Evolutionary conservation across 2,113 vertebrate species (phyloP).

Genomic region (Channa argus): DNA sequence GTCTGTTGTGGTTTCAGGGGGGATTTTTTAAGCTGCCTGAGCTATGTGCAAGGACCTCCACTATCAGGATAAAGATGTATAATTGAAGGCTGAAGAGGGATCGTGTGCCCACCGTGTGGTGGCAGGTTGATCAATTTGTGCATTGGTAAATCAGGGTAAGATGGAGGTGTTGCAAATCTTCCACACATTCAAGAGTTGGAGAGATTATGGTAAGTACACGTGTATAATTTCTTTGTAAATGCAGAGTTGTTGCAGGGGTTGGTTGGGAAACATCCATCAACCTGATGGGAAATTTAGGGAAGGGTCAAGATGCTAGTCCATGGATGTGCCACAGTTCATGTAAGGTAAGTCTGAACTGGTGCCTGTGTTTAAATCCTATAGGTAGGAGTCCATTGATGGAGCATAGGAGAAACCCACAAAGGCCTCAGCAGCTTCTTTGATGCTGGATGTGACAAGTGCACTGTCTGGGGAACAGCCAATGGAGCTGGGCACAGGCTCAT

Average conservation of each 20-base stretch:
- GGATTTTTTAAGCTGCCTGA: slow-evolving; percentile 88
- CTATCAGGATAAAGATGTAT: slow-evolving; percentile 23
- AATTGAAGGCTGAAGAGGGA: slow-evolving; percentile 38
- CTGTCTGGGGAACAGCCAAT: slow-evolving; percentile 95
- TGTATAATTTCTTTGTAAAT: slow-evolving; percentile 35
- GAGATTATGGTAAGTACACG: slow-evolving; percentile 38
- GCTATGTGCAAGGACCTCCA: slow-evolving; percentile 89
- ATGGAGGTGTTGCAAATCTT: slow-evolving; percentile 24
- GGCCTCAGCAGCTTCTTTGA: slow-evolving; percentile 94
- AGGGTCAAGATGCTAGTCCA: slow-evolving; percentile 70
- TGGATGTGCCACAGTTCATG: slow-evolving; percentile 38
- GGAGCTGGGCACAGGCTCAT: slow-evolving; percentile 96
- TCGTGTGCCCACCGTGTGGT: slow-evolving; percentile 21
- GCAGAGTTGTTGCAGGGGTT: slow-evolving; percentile 40
- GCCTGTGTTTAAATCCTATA: slow-evolving; percentile 79
- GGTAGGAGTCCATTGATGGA: slow-evolving; percentile 95
- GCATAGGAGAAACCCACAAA: slow-evolving; percentile 99
- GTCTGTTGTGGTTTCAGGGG: slow-evolving; percentile 66
- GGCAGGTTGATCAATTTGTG: slow-evolving; percentile 49
- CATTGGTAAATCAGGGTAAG: slow-evolving; percentile 29
- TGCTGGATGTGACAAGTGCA: slow-evolving; percentile 91
- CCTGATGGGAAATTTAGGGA: slow-evolving; percentile 48
- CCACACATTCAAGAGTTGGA: slow-evolving; percentile 43
- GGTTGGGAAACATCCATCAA: slow-evolving; percentile 39
- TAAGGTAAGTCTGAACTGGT: slow-evolving; percentile 45